Base-by-base conservation (phyloP, 1,140 invertebrate genomes). In the Branchinecta lindahli region DNA sequence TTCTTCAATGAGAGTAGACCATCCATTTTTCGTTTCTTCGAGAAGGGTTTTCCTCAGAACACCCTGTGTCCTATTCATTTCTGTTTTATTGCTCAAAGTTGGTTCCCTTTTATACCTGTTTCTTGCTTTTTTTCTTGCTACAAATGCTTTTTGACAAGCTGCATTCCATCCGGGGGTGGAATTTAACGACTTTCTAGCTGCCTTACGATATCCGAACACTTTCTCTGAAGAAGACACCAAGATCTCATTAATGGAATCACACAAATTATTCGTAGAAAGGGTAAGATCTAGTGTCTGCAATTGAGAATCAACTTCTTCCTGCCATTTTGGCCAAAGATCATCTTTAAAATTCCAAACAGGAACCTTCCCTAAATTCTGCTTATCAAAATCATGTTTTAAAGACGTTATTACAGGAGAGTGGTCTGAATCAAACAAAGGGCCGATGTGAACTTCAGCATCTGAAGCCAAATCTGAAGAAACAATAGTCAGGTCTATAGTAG, bases 21-120 rank as follows among this genome's bases (percentile, higher is more conserved):
- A 52, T 52, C 47, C 47, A 52, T n/a, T 52, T n/a, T 52, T 52
- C 9, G n/a, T 52, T 52, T 52, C 47, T 52, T 52, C 9, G n/a
- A n/a, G 47, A 52, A 52, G 9, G n/a, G 47, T 52, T 52, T 52
- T 52, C 47, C n/a, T 52, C 9, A 52, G 47, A 52, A n/a, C n/a
- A n/a, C 9, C 47, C n/a, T 52, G 47, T 52, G 9, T 52, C 47
- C n/a, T n/a, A 9, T 52, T 52, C 47, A 52, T 52, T 52, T 52
- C 47, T 9, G n/a, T n/a, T 52, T 52, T 52, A n/a, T 52, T 52
- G 9, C n/a, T n/a, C 9, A 52, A 9, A 52, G 47, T 9, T 9
- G 47, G 47, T 9, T 52, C n/a, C n/a, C 47, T 52, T 52, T n/a
- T 52, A 52, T 9, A 52, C 47, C 47, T 52, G 47, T 52, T 52